Evolutionary conservation across 2,888 invertebrate species (phyloP).

Genomic region (Julus scandinavius): DNA sequence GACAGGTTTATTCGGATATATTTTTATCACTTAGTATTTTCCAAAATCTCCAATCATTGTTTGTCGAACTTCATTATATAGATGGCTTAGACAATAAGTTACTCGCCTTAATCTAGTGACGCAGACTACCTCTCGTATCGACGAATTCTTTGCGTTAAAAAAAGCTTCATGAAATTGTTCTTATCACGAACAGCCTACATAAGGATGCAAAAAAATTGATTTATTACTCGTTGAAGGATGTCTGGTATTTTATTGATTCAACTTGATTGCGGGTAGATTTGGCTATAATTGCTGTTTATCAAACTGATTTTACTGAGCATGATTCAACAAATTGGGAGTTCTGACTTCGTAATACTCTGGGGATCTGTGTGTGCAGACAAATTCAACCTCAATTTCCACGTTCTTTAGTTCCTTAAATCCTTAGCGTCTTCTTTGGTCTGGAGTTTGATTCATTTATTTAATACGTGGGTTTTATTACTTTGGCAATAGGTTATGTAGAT

Average conservation of each 20-base stretch:
- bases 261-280: neutral
- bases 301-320: neutral
- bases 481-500: too few species aligned
- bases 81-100: neutral
- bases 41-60: neutral
- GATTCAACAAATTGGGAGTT: neutral
- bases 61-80: neutral
- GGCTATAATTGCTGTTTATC: neutral
- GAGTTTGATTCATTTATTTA: too few species aligned
- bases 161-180: neutral
- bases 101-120: neutral
- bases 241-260: neutral
- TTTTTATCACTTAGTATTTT: neutral
- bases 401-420: too few species aligned
- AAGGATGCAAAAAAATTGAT: constrained; percentile 14
- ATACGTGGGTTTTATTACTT: too few species aligned
- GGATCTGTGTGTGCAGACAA: neutral
- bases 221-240: neutral
- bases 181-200: neutral
- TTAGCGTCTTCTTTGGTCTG: too few species aligned
- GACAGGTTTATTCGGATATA: neutral
- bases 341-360: neutral
- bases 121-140: neutral
- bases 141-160: neutral
- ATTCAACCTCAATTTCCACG: too few species aligned